Percentiles rank a stretch among this genome's conserved stretches.
Conservation (phyloP, 2,113 vertebrate genomes). For the Clarias magur region DNA sequence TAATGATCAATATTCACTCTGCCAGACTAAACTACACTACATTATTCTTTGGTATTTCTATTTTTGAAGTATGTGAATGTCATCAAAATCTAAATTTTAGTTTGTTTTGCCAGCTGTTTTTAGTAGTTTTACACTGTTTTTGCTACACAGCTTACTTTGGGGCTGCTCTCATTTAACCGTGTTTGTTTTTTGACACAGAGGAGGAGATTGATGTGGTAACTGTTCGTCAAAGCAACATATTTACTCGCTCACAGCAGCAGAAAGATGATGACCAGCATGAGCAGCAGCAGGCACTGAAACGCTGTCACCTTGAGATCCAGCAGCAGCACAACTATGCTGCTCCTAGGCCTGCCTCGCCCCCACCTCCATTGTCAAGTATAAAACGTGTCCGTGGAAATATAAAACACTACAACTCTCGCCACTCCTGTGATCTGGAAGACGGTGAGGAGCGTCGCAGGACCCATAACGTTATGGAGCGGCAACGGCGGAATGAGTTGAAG, state of each 20-base stretch:
- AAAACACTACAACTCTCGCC: slow-evolving; percentile 42
- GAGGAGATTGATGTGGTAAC: slow-evolving; percentile 81
- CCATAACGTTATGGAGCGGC: slow-evolving; percentile 81
- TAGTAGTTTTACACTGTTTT: not conserved
- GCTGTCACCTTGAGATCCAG: slow-evolving; percentile 72
- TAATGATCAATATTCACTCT: slow-evolving; percentile 26
- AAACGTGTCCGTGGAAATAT: slow-evolving; percentile 60
- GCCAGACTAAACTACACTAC: not conserved
- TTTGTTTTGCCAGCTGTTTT: not conserved
- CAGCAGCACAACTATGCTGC: slow-evolving; percentile 80
- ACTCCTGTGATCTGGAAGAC: slow-evolving; percentile 64
- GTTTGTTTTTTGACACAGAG: slow-evolving; percentile 65
- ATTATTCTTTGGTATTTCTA: too few relatives aligned
- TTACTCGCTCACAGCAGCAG: slow-evolving; percentile 52
- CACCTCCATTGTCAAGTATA: slow-evolving; percentile 26
- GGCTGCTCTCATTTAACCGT: not conserved
- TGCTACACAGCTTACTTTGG: not conserved
- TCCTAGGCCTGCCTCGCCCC: slow-evolving; percentile 69
- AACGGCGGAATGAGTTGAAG: slow-evolving; percentile 77
- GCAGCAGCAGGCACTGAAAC: slow-evolving; percentile 58
- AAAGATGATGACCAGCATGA: slow-evolving; percentile 48
- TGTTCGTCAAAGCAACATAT: slow-evolving; percentile 57
- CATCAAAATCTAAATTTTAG: not conserved
- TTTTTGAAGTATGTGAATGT: not conserved
- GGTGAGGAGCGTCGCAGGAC: slow-evolving; percentile 75